Base-by-base conservation (phyloP, 2,888 invertebrate species). In the Omphaloscelis lunosa region DNA sequence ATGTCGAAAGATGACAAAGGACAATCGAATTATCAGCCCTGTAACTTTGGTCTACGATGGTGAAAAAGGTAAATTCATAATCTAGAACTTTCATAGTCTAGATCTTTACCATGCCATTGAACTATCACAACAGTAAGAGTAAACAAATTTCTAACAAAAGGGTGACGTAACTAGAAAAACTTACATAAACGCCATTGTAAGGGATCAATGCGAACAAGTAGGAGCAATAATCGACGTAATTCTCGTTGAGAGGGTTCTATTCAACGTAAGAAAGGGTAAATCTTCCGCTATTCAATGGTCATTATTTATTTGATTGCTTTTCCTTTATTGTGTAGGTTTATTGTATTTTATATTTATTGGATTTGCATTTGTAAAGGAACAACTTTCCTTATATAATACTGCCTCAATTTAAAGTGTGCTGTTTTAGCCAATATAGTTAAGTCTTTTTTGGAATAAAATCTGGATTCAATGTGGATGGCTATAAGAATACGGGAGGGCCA, bases 221-320 rank as follows among this genome's bases (percentile, higher is more conserved):
- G 15, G 53, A 79, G 17, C 39, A 63, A 68, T 75, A 34, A 81
- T 81, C 29, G 39, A 56, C 23, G 39, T 53, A 51, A 70, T 70
- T 66, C 48, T 5, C 1, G 15, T 23, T 81, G 17, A 81, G 8
- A n/a, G 4, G 17, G 2, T 61, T 15, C 34, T 34, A 69, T 78
- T 63, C 41, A 51, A 41, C 4, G 12, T 7, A 56, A 23, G 39
- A 62, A 66, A 74, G 45, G 67, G 0, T 62, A 56, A 48, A 48
- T 39, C 27, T 45, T 41, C 68, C 17, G 23, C 20, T 65, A 34
- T 34, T 65, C 20, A 65, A 27, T 29, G 59, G 29, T 3, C 9
- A 48, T 81, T 75, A 80, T 79, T 59, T 48, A 20, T 34, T 53
- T 48, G 29, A 65, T 79, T 48, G 15, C 23, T 20, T 63, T 27